phyloP scores from a whole-genome alignment of 1,140 invertebrate species.

The Mesaphorura yosii region DNA sequence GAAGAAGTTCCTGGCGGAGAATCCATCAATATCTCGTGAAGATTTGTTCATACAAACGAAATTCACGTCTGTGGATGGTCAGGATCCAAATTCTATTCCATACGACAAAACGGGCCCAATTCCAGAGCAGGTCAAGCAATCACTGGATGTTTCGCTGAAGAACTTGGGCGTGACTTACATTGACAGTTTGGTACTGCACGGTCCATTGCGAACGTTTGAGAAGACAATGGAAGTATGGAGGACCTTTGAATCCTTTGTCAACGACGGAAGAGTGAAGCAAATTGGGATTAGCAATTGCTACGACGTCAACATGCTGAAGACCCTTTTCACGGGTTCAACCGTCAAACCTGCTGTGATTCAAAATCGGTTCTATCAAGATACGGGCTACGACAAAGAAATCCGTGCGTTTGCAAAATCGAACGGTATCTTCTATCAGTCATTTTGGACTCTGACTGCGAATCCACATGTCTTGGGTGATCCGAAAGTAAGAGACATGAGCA shows the following conservation, averaged over 20 bases:
- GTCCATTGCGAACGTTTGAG: conserved; percentile 19
- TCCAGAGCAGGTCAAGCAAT: conserved; percentile 14
- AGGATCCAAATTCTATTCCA: conserved; percentile 24
- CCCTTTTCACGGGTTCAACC: conserved; percentile 14
- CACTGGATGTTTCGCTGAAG: conserved; percentile 10
- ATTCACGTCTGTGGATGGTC: conserved; percentile 28
- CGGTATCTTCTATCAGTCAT: conserved; percentile 28
- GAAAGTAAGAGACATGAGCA: conserved; percentile 12
- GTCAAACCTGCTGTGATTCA: conserved; percentile 29
- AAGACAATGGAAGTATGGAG: conserved; percentile 26
- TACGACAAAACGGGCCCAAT: conserved; percentile 19
- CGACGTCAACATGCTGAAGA: conserved; percentile 10
- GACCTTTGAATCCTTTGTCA: conserved; percentile 23
- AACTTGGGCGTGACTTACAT: conserved; percentile 25
- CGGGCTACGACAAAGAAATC: conserved; percentile 17
- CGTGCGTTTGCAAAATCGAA: conserved; percentile 24
- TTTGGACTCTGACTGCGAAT: conserved; percentile 31
- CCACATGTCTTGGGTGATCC: conserved; percentile 14
- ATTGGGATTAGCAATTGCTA: conserved; percentile 29
- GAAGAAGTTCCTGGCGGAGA: neutral
- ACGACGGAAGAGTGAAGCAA: conserved; percentile 15
- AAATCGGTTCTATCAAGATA: conserved; percentile 24
- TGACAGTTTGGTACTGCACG: conserved; percentile 25
- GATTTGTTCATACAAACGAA: conserved; percentile 28
- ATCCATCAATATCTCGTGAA: conserved; percentile 13